Evolutionary conservation across 2,888 invertebrate genomes (phyloP), one percentile per base, ranked within the genome.

Genomic region (Diarsia dahlii): DNA sequence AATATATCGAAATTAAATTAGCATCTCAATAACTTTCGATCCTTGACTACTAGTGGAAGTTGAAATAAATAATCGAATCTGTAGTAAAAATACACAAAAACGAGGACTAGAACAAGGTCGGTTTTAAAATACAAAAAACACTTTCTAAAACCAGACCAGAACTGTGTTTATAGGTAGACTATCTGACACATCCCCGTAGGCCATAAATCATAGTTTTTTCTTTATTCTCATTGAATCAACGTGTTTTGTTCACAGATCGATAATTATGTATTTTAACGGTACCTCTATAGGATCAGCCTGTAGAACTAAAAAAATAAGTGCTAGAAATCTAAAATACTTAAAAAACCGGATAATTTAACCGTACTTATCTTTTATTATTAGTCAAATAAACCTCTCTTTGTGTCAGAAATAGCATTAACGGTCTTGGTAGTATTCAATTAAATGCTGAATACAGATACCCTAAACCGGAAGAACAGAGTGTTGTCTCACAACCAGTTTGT

Each of bases 401-500:
- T 20, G 58, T 52, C 63, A 9, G 52, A 45, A 72, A 63, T 63
- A 77, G 79, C n/a, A 46, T n/a, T 79, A 91, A 91, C 91, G 91
- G 90, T 85, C 52, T 18, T 52, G 46, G 71, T 81, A 74, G 85
- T 86, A 80, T 86, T 81, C 71, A 77, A 82, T 77, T 54, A 78
- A 60, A 54, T 74, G 81, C 60, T 84, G 66, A 78, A 78, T 84
- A 79, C 18, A 63, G 50, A 52, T 80, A 50, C 54, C 62, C 52
- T 78, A 83, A 90, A 90, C 89, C 88, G 88, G 90, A 87, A 87
- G 80, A 90, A 71, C 87, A 70, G 75, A 89, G 88, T 85, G 84
- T 87, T 80, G 81, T 86, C 83, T 77, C 65, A 74, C 76, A 84
- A 85, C 87, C 89, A 90, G 92, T 90, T 92, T 90, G 84, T 91